Percentiles rank a stretch among this genome's conserved stretches.
Conservation (phyloP, 1,140 invertebrate species). For the Sarcophaga peregrina region DNA sequence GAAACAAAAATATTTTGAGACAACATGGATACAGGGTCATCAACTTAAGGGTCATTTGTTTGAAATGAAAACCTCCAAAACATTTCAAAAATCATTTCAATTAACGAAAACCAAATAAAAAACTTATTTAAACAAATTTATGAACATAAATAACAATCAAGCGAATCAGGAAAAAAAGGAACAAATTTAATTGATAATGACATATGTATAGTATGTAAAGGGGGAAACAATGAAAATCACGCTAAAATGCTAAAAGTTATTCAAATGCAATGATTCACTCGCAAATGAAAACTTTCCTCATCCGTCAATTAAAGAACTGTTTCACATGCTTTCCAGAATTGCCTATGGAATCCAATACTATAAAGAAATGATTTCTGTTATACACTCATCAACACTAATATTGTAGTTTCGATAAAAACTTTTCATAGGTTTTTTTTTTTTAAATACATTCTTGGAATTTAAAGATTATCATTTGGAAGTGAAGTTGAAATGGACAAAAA, state of each 20-base stretch:
- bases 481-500: too few species aligned
- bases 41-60: background rate
- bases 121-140: background rate
- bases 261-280: background rate
- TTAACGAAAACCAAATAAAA: background rate
- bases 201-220: background rate
- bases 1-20: constrained; percentile 16
- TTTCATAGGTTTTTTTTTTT: too few species aligned
- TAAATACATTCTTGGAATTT: too few species aligned
- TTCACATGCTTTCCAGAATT: background rate
- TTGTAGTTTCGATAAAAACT: too few species aligned
- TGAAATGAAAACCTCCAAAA: constrained; percentile 6
- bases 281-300: background rate
- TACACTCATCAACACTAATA: background rate
- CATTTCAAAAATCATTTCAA: constrained; percentile 11
- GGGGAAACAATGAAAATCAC: background rate
- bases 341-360: background rate
- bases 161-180: background rate
- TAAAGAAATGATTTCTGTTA: background rate
- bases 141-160: background rate
- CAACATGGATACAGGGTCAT: background rate
- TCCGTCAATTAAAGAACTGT: background rate
- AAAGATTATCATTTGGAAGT: too few species aligned
- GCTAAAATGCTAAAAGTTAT: background rate
- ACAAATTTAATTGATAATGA: constrained; percentile 5